Evolutionary conservation across 1,140 invertebrate genomes (phyloP).

Genomic region (Cyrtorhinus lividipennis): DNA sequence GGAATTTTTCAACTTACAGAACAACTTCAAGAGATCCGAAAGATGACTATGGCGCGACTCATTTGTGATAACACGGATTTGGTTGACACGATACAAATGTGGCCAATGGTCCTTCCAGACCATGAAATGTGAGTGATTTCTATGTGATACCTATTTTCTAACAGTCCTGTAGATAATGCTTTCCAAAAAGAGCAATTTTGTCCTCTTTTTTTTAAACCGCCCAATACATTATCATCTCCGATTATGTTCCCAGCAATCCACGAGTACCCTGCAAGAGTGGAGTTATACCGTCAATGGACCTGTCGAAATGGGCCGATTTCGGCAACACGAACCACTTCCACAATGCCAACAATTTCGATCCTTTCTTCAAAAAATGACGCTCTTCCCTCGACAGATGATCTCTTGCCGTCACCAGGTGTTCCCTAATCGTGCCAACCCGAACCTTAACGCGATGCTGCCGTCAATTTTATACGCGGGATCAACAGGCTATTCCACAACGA

Average conservation of each 20-base stretch:
- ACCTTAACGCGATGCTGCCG: no score
- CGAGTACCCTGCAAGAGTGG: conserved; percentile 77
- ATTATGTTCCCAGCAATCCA: conserved; percentile 72
- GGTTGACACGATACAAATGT: conserved; percentile 80
- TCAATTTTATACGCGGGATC: no score
- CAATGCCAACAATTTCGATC: conserved; percentile 19
- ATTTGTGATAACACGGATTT: conserved; percentile 93
- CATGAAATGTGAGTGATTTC: conserved; percentile 64
- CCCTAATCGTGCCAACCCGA: no score
- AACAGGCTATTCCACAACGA: no score
- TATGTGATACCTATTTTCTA: no score
- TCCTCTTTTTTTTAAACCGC: no score
- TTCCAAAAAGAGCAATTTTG: no score
- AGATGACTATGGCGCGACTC: conserved; percentile 66
- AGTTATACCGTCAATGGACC: conserved; percentile 67
- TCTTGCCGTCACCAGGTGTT: no score
- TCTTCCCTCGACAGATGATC: neutral
- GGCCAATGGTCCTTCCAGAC: conserved; percentile 83
- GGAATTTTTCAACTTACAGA: conserved; percentile 34
- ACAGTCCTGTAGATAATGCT: no score
- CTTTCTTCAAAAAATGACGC: conserved; percentile 23
- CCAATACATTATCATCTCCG: no score
- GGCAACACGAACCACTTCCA: conserved; percentile 18
- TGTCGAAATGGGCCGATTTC: conserved; percentile 69
- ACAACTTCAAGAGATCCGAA: conserved; percentile 81